Evolutionary conservation across 2,888 invertebrate genomes (phyloP).

Genomic region (Polietes domitor): DNA sequence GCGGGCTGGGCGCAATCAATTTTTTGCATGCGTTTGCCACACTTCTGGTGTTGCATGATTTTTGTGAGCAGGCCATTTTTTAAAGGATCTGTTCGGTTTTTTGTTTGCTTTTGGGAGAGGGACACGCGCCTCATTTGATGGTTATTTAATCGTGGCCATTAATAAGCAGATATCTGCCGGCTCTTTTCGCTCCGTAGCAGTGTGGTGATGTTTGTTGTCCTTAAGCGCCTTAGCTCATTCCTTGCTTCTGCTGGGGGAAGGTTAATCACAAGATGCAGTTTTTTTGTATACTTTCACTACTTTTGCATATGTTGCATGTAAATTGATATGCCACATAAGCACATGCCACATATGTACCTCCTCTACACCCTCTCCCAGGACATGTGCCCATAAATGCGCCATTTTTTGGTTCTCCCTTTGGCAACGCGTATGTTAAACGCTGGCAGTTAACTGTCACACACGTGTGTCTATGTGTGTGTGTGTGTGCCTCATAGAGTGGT

Average conservation of each 20-base stretch:
- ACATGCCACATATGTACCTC: neutral
- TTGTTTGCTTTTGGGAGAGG: neutral
- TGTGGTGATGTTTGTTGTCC: slow-evolving; percentile 28
- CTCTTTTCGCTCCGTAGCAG: neutral
- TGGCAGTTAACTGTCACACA: slow-evolving; percentile 30
- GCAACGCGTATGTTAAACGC: neutral
- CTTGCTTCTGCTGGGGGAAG: slow-evolving; percentile 27
- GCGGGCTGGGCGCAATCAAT: slow-evolving; percentile 36
- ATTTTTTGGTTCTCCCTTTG: slow-evolving; percentile 47
- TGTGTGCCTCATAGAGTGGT: slow-evolving; percentile 38
- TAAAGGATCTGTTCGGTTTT: slow-evolving; percentile 40
- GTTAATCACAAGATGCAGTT: slow-evolving; percentile 44
- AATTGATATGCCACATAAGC: slow-evolving; percentile 60
- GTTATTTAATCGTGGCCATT: slow-evolving; percentile 37
- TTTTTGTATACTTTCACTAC: slow-evolving; percentile 11
- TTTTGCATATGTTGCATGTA: slow-evolving; percentile 67
- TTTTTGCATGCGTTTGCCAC: slow-evolving; percentile 65
- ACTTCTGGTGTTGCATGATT: slow-evolving; percentile 44
- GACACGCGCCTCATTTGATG: slow-evolving; percentile 51
- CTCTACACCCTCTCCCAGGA: slow-evolving; percentile 43
- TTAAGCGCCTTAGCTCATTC: slow-evolving; percentile 53
- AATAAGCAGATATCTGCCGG: slow-evolving; percentile 3
- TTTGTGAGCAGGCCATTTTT: slow-evolving; percentile 43
- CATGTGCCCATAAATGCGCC: slow-evolving; percentile 51
- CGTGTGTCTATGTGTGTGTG: slow-evolving; percentile 35